Evolutionary conservation across 2,888 invertebrate species (phyloP), one percentile per base, ranked within the genome.

Genomic region (Tiliacea citrago): DNA sequence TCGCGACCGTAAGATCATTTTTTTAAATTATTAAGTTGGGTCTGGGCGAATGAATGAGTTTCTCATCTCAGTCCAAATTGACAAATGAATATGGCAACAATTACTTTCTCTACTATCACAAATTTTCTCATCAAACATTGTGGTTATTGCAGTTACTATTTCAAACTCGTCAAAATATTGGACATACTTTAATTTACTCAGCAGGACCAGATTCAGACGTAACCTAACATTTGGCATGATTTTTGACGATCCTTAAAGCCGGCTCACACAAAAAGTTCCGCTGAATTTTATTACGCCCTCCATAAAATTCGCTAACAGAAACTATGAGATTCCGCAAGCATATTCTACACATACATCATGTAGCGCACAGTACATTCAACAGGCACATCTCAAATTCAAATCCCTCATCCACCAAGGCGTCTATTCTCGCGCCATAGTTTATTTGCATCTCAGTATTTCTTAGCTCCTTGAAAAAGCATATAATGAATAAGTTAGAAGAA

Each of bases 401-500:
- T 81, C 83, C 75, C 67, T 58, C 57, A 68, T 77, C 61, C 78
- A 58, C 83, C 67, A 42, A 81, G 78, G 69, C 63, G 67, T 82
- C 75, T 84, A 75, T 83, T 79, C 70, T 73, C 51, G 61, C 69
- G 63, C 74, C 73, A 75, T 83, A 79, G 62, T 85, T 75, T 85
- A 85, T 85, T 86, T 85, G 85, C 79, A 86, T 83, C 77, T 72
- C 70, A 60, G 80, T 86, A 83, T 81, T 86, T 84, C 84, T 81
- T 78, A 83, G 84, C 86, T 88, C 83, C 81, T 72, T 91, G 88
- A 88, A 91, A 90, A 89, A 81, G 76, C 84, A 89, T 87, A 89
- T 90, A 92, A 93, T 94, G 93, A 94, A 94, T 94, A 93, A 91
- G 89, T 93, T 88, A 92, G 90, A 92, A 92, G 89, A 91, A 91